These are phyloP conservation scores for Athene noctua DNA, from an alignment of 2,113 vertebrate genomes.

Conservation along the genomic window DNA sequence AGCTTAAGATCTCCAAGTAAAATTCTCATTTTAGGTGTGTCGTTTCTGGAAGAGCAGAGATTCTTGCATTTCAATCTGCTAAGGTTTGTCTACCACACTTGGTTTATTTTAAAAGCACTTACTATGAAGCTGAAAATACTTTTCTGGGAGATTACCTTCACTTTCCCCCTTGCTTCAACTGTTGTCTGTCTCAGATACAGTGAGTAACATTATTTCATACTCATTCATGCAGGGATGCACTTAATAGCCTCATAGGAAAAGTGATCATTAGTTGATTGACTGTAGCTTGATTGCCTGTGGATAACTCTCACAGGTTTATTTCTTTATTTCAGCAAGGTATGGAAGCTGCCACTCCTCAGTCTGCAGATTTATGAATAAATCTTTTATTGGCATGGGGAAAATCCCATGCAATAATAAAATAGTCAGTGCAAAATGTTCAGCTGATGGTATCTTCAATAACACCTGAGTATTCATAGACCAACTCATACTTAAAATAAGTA, in stretches of 20 bases:
- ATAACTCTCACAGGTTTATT: not conserved
- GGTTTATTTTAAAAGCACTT: conserved; percentile 12
- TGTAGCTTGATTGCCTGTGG: conserved; percentile 26
- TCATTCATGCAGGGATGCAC: conserved; percentile 34
- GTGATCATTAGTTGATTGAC: conserved; percentile 41
- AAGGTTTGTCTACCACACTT: not conserved
- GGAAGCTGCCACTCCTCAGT: not conserved
- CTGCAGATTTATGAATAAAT: not conserved
- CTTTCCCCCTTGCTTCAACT: not conserved
- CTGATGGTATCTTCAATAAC: not conserved
- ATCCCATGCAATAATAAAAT: not conserved
- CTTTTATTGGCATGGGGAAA: not conserved
- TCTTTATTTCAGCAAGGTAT: conserved; percentile 13
- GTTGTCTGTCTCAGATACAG: not conserved
- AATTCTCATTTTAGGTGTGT: not conserved
- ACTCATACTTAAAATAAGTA: not conserved
- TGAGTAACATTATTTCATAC: conserved; percentile 40
- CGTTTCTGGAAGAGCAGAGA: conserved; percentile 20
- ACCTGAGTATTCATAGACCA: not conserved
- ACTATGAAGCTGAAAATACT: conserved; percentile 47
- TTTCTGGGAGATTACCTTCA: conserved; percentile 34
- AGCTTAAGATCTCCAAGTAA: not conserved
- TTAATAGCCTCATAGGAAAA: conserved; percentile 27
- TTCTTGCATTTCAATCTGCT: conserved; percentile 26
- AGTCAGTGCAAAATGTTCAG: not conserved